Evolutionary conservation across 2,888 invertebrate genomes (phyloP).

Genomic region (Iselma pallidipennis): DNA sequence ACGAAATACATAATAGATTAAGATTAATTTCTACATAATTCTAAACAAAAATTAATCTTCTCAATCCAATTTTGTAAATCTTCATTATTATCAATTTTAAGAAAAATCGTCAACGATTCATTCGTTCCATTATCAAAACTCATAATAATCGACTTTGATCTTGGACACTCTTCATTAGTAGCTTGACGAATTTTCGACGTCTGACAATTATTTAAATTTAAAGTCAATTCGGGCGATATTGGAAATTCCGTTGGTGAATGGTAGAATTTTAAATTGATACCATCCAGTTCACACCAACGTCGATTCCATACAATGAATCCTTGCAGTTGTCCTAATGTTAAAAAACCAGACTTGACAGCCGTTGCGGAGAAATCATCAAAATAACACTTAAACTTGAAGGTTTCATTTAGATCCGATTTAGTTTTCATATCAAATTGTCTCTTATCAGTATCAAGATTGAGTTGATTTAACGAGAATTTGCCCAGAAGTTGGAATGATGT

Average conservation of each 20-base stretch:
- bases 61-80: constrained; percentile 56
- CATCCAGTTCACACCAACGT: constrained; percentile 60
- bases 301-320: constrained; percentile 59
- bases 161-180: background rate
- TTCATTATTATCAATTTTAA: constrained; percentile 56
- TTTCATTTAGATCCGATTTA: background rate
- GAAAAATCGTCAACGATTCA: constrained; percentile 43
- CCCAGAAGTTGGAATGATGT: constrained; percentile 35
- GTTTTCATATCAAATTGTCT: background rate
- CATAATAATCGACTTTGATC: background rate
- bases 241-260: constrained; percentile 57
- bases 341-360: constrained; percentile 54
- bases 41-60: constrained; percentile 28
- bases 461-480: constrained; percentile 24
- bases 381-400: constrained; percentile 15
- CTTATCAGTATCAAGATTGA: constrained; percentile 16
- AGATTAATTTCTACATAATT: constrained; percentile 3
- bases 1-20: background rate
- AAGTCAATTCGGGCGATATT: constrained; percentile 45
- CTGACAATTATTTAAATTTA: constrained; percentile 55
- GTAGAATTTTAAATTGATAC: constrained; percentile 57
- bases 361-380: constrained; percentile 24
- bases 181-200: constrained; percentile 41
- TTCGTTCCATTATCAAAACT: background rate
- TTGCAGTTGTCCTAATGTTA: constrained; percentile 57